phyloP scores from a whole-genome alignment of 2,113 vertebrate genomes.

The Bos javanicus region DNA sequence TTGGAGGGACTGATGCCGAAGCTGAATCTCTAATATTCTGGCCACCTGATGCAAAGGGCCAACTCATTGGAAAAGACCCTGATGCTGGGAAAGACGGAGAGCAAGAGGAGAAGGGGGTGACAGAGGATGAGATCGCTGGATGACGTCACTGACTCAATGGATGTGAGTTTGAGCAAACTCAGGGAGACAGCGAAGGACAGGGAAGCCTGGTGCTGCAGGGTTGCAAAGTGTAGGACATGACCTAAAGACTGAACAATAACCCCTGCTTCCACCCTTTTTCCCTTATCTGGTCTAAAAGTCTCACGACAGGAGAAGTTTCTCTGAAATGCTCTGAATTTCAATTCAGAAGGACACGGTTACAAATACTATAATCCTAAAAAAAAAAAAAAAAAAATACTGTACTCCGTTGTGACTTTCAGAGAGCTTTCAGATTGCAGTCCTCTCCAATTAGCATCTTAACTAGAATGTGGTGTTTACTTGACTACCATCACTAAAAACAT shows the following conservation, averaged over 20 bases:
- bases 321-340: conserved; percentile 29
- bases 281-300: neutral
- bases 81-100: neutral
- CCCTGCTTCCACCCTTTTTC: neutral
- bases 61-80: neutral
- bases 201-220: neutral
- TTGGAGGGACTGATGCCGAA: neutral
- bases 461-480: neutral
- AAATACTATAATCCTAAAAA: neutral
- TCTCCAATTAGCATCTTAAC: neutral
- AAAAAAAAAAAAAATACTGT: neutral
- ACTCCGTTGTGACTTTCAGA: neutral
- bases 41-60: neutral
- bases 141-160: neutral
- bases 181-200: neutral
- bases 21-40: neutral
- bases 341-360: neutral
- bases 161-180: neutral
- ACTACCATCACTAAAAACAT: neutral
- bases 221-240: neutral
- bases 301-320: neutral
- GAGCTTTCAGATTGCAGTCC: neutral
- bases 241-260: neutral
- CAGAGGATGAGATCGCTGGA: neutral
- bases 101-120: neutral